Evolutionary conservation across 2,797 vertebrate species (phyloP).

Genomic region (Microchirus variegatus): DNA sequence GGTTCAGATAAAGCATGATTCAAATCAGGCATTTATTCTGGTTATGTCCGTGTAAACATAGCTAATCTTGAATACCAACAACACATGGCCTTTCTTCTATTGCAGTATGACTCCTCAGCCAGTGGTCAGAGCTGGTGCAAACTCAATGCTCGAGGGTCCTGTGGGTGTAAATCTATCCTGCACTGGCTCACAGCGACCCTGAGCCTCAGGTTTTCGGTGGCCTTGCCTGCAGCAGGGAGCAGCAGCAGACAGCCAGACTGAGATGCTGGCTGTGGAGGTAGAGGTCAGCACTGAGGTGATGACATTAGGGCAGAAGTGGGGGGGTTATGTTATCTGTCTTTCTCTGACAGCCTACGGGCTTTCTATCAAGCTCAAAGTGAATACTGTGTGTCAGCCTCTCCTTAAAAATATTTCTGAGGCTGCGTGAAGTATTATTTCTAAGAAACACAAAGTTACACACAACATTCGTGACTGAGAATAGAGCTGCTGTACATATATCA

Average conservation of each 20-base stretch:
- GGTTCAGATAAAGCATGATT: too few relatives aligned
- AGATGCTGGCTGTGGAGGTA: constrained; percentile 86
- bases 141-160: constrained; percentile 25
- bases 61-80: too few relatives aligned
- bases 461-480: background rate
- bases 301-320: constrained; percentile 44
- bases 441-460: background rate
- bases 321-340: constrained; percentile 81
- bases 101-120: constrained; percentile 6
- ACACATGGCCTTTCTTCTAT: too few relatives aligned
- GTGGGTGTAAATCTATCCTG: constrained; percentile 68
- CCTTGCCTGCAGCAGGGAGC: constrained; percentile 80
- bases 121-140: constrained; percentile 19
- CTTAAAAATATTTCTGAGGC: constrained; percentile 7
- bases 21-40: too few relatives aligned
- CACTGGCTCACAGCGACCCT: constrained; percentile 78
- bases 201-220: constrained; percentile 86
- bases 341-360: constrained; percentile 87
- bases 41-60: too few relatives aligned
- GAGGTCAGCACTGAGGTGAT: constrained; percentile 74
- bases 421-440: too few relatives aligned
- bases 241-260: constrained; percentile 80
- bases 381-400: constrained; percentile 15
- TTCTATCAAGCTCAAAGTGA: constrained; percentile 29
- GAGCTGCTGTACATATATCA: too few relatives aligned